Percentiles rank a stretch among this genome's conserved stretches.
phyloP scores from a whole-genome alignment of 1,140 invertebrate species.

The Ceratosolen fusciceps region DNA sequence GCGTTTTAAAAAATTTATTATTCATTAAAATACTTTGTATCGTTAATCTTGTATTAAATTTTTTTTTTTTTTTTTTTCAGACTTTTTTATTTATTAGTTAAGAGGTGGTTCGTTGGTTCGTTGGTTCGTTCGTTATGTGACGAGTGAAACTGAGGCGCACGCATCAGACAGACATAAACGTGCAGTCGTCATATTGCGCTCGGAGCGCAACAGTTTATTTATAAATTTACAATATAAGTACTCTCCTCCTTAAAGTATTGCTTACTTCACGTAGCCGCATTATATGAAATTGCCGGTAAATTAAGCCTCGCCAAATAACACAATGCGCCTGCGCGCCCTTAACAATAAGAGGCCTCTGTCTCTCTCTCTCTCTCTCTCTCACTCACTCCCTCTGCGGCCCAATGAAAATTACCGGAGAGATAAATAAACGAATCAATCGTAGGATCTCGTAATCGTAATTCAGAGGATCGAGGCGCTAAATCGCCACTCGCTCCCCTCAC shows the following conservation, averaged over 20 bases:
- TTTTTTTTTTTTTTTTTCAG: not conserved
- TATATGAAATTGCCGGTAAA: conserved; percentile 3
- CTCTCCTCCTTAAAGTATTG: not conserved
- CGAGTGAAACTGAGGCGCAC: not conserved
- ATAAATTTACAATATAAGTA: conserved; percentile 10
- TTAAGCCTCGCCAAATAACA: not conserved
- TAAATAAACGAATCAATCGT: conserved; percentile 13
- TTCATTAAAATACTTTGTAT: not conserved
- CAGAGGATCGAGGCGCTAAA: not conserved
- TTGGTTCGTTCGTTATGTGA: conserved; percentile 7
- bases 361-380: no score
- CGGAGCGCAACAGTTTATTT: not conserved
- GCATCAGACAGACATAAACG: not conserved
- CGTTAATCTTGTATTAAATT: not conserved
- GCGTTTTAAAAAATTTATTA: not conserved
- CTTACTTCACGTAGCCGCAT: not conserved
- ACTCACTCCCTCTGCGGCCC: not conserved
- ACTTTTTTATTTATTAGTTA: not conserved
- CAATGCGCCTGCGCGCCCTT: no score
- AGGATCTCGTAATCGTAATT: not conserved
- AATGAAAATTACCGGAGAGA: not conserved
- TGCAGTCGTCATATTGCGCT: not conserved
- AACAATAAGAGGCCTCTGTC: no score
- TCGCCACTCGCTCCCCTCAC: not conserved
- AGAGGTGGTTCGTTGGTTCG: no score